Conservation (phyloP, 37 sponge, comb jelly and placozoan genomes). For the Halichondria panicea region DNA sequence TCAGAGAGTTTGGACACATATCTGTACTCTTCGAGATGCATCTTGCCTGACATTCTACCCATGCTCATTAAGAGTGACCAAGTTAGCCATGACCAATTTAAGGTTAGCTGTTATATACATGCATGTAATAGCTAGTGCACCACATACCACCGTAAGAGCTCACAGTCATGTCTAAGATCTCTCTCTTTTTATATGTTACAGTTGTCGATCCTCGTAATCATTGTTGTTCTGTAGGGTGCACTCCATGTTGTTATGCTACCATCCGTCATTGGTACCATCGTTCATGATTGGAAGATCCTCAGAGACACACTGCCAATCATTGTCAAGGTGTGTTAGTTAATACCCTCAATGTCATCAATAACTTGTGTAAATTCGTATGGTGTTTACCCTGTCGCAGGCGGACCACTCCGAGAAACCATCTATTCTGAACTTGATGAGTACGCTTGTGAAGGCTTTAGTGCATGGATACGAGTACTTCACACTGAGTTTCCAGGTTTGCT, state of each 20-base stretch:
- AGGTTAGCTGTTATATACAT: constrained; percentile 29
- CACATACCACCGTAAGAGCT: too few species aligned
- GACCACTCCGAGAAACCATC: constrained; percentile 72
- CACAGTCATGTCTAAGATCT: too few species aligned
- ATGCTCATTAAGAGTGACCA: constrained; percentile 23
- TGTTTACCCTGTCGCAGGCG: constrained; percentile 16
- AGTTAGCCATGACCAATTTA: constrained; percentile 75
- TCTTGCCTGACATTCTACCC: constrained; percentile 43
- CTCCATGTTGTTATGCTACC: constrained; percentile 61
- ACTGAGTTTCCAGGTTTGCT: constrained; percentile 19
- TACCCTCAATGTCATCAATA: too few species aligned
- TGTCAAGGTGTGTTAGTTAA: constrained; percentile 44
- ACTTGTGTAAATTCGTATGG: neutral
- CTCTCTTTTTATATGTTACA: too few species aligned
- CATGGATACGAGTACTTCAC: constrained; percentile 35
- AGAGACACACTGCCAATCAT: constrained; percentile 33
- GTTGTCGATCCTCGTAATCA: neutral
- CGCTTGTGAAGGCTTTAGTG: neutral
- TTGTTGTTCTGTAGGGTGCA: constrained; percentile 49
- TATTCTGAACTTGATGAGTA: constrained; percentile 34
- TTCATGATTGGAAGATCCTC: constrained; percentile 38
- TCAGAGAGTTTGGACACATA: constrained; percentile 24
- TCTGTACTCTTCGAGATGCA: constrained; percentile 36
- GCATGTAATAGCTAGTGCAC: neutral
- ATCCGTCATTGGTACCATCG: neutral